phyloP scores from a whole-genome alignment of 2,888 invertebrate genomes.

The Buathra laborator region DNA sequence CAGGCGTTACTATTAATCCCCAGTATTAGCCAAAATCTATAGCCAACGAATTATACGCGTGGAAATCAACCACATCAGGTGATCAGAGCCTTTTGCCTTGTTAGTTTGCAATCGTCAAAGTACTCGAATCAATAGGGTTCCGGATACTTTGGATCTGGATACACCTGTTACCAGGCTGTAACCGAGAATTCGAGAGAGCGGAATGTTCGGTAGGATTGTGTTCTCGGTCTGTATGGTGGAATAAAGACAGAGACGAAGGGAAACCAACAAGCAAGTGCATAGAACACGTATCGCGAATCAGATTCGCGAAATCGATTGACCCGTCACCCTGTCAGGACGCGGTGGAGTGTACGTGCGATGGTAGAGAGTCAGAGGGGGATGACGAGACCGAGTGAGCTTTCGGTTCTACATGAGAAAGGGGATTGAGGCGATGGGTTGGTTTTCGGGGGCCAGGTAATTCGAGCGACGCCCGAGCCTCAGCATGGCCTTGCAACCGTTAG shows the following conservation, averaged over 20 bases:
- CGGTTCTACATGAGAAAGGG: constrained; percentile 56
- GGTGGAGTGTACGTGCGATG: constrained; percentile 57
- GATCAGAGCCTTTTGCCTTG: constrained; percentile 49
- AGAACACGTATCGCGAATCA: constrained; percentile 61
- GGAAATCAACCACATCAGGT: constrained; percentile 60
- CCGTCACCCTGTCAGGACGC: constrained; percentile 67
- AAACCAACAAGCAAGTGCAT: constrained; percentile 19
- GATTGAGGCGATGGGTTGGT: constrained; percentile 60
- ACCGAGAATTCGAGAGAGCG: constrained; percentile 32
- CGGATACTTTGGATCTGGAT: constrained; percentile 54
- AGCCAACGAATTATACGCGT: constrained; percentile 7
- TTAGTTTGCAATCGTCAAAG: constrained; percentile 61
- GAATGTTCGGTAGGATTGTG: constrained; percentile 5
- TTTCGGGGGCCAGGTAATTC: constrained; percentile 67
- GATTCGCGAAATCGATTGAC: constrained; percentile 68
- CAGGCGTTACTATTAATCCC: neutral
- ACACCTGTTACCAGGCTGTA: constrained; percentile 41
- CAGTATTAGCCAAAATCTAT: constrained; percentile 3
- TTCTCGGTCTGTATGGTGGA: constrained; percentile 3
- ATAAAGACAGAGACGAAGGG: constrained; percentile 20
- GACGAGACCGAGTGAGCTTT: constrained; percentile 58
- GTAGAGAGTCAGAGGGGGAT: constrained; percentile 7
- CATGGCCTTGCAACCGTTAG: constrained; percentile 53
- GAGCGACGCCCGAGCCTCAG: constrained; percentile 45
- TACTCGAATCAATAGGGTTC: constrained; percentile 25